Base-by-base conservation (phyloP, 1,140 invertebrate genomes). In the Achroia grisella region DNA sequence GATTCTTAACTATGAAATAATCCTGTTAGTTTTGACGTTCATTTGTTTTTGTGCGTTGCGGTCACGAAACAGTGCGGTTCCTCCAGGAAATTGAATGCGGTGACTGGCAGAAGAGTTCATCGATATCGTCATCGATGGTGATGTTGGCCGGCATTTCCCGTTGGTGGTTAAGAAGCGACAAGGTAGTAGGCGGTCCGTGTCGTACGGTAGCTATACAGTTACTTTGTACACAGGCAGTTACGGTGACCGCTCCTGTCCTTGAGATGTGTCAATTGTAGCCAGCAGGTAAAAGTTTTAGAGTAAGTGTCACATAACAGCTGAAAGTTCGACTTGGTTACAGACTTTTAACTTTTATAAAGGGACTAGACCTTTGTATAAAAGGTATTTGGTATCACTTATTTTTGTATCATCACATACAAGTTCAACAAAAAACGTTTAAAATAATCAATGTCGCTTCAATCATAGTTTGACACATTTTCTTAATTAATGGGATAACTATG, bases 141-240 rank as follows among this genome's bases (percentile, higher is more conserved):
- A 64, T 50, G 47, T 44, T 33, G 47, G 40, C 44, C 35, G 44
- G 56, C 57, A 67, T 74, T 74, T 80, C 63, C 68, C 71, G 56
- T 72, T 72, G 62, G 55, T 62, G 44, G 54, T 48, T 56, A 53
- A 48, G 44, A 48, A 31, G 11, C 50, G 47, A 36, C 40, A 42
- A 52, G 44, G 32, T 40, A 37, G 41, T 47, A 52, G 64, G 43
- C 59, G 52, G 53, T 62, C 56, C 66, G 59, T 66, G 61, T 64
- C 55, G 58, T 64, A 69, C 67, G 60, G 67, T 71, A 69, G 71
- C 62, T 49, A 57, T 76, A 77, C 72, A 69, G 72, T 76, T 79
- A 79, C 34, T 49, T 48, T 54, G 60, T 50, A 67, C 56, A 53
- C 59, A 64, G 60, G 54, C 59, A 54, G 55, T 67, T 65, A 68